Percentiles rank a stretch among this genome's conserved stretches.
These are phyloP conservation scores for Ictidomys tridecemlineatus DNA, from an alignment of 2,113 vertebrate genomes.

Conservation along the genomic window DNA sequence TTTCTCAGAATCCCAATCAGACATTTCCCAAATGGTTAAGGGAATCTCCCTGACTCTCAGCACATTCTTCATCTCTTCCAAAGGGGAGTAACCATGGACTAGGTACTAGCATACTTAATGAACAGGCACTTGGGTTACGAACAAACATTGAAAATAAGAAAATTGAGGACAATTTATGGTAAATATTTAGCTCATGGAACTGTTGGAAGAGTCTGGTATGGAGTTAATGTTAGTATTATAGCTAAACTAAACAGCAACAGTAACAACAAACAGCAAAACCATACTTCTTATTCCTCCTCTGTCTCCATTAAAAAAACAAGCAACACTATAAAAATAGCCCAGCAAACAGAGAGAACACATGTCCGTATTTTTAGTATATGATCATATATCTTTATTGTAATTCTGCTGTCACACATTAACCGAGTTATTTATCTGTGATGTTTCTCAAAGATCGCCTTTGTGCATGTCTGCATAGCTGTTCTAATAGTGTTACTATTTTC, in stretches of 20 bases:
- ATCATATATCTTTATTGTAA: not conserved
- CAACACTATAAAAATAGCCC: constrained; percentile 17
- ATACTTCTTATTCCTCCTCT: not conserved
- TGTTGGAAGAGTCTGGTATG: not conserved
- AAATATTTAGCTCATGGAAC: not conserved
- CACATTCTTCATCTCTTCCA: not conserved
- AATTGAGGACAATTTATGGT: not conserved
- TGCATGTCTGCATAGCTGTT: constrained; percentile 32
- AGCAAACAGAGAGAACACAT: not conserved
- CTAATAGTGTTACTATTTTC: constrained; percentile 49
- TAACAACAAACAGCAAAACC: not conserved
- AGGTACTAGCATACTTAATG: not conserved
- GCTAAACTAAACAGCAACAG: not conserved
- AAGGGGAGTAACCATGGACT: not conserved
- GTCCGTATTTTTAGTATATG: constrained; percentile 36
- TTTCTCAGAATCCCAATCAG: constrained; percentile 44
- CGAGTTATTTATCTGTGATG: constrained; percentile 21
- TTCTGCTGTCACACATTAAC: constrained; percentile 26
- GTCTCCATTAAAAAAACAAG: not conserved
- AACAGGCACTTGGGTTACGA: not conserved
- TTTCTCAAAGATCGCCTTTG: constrained; percentile 53
- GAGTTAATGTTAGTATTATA: not conserved
- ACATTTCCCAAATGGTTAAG: not conserved
- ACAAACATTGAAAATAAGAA: constrained; percentile 22
- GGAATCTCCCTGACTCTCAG: not conserved